Evolutionary conservation across 2,888 invertebrate species (phyloP).

Genomic region (Orthosia gothica): DNA sequence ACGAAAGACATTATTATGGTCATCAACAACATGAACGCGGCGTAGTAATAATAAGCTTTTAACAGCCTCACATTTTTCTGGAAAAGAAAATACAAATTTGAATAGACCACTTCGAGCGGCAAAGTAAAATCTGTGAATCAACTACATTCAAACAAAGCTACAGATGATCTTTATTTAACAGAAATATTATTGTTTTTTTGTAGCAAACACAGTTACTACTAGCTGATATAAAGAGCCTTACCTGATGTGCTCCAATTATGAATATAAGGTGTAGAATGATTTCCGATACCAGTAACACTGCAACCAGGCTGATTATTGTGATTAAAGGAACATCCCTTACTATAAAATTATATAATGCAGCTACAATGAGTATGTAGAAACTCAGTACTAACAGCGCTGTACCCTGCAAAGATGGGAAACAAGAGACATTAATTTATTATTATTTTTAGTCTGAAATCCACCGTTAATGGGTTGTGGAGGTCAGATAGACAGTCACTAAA

Average conservation of each 20-base stretch:
- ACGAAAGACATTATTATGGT: constrained; percentile 3
- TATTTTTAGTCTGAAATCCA: too few relatives aligned
- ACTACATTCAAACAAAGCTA: not conserved
- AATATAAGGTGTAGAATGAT: constrained; percentile 42
- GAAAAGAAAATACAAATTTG: constrained; percentile 22
- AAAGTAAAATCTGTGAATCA: not conserved
- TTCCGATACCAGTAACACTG: constrained; percentile 26
- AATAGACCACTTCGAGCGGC: not conserved
- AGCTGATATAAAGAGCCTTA: not conserved
- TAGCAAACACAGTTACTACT: not conserved
- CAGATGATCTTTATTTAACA: not conserved
- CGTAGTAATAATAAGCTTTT: constrained; percentile 41
- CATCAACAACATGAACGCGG: constrained; percentile 22
- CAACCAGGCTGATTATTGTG: not conserved
- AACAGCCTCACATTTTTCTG: constrained; percentile 55
- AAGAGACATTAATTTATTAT: too few relatives aligned
- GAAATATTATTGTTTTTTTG: not conserved
- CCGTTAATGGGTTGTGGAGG: too few relatives aligned
- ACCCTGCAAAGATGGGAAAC: constrained; percentile 25
- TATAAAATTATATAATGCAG: fast-evolving
- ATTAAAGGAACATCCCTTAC: fast-evolving
- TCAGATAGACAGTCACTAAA: too few relatives aligned
- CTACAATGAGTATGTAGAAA: constrained; percentile 1
- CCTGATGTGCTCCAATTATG: constrained; percentile 49
- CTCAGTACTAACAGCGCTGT: not conserved